Conservation (phyloP, 2,797 vertebrate genomes). For the Sebastiscus tertius region DNA sequence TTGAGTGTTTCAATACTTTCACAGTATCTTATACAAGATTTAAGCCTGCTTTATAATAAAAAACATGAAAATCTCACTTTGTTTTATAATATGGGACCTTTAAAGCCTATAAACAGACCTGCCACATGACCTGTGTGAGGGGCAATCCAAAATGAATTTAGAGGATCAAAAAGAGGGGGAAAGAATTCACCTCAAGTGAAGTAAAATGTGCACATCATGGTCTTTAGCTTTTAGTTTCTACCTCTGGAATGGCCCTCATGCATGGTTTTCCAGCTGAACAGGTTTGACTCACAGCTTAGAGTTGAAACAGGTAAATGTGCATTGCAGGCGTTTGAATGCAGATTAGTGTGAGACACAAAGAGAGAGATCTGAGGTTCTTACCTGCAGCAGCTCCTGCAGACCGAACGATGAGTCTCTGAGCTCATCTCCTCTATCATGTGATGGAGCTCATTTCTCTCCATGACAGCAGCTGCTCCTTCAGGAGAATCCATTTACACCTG, state of each 20-base stretch:
- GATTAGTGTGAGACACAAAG: not conserved
- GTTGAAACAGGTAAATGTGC: constrained; percentile 52
- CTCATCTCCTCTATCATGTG: not conserved
- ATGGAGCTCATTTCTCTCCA: constrained; percentile 11
- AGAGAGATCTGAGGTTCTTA: constrained; percentile 12
- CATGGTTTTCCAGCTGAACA: constrained; percentile 56
- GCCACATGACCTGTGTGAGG: not conserved
- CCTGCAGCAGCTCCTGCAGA: constrained; percentile 25
- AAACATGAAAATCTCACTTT: too few relatives aligned
- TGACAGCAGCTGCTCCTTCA: not conserved
- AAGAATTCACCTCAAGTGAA: not conserved
- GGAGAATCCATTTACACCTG: constrained; percentile 13
- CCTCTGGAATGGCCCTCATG: constrained; percentile 47
- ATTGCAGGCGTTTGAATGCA: constrained; percentile 7
- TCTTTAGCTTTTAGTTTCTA: not conserved
- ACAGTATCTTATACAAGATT: too few relatives aligned
- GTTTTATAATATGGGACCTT: too few relatives aligned
- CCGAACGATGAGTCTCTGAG: not conserved
- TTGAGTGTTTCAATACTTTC: too few relatives aligned
- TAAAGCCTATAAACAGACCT: not conserved
- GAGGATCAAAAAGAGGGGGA: not conserved
- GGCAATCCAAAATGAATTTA: not conserved
- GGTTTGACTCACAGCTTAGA: constrained; percentile 44
- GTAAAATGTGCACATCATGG: not conserved
- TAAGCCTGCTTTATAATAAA: too few relatives aligned